Evolutionary conservation across 2,888 invertebrate genomes (phyloP), one percentile per base, ranked within the genome.

Genomic region (Apoda limacodes): DNA sequence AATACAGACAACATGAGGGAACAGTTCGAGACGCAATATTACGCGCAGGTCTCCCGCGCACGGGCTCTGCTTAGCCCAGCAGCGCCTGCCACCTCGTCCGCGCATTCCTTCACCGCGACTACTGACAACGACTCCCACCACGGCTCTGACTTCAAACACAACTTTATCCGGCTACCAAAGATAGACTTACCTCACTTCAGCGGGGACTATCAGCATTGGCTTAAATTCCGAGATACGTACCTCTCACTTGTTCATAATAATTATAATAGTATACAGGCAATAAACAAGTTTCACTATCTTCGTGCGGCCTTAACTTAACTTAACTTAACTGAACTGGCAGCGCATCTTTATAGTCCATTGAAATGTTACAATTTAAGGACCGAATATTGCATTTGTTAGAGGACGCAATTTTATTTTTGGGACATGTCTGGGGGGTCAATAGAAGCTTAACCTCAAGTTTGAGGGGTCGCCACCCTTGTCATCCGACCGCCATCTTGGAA

Each of bases 211-310:
- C 32, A 32, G 25, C 30, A 41, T 20, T 43, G 42, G 42, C 25
- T 45, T 3, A 41, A 42, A 14, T 42, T 32, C 11, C 17, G 32
- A 29, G 37, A 37, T 27, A 37, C 37, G n/a, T 40, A 27, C 25
- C 13, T 22, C 6, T 34, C 36, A 5, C 21, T 38, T 13, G 36
- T 41, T 9, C 38, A 41, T 11, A 30, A 38, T 14, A 36, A 28
- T 22, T n/a, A n/a, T n/a, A 9, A 22, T 3, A 22, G 22, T 7
- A 22, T 31, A 5, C 10, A 31, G 2, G 15, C 25, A 9, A 31
- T 31, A 5, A 31, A 26, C n/a, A 31, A 31, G 20, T 31, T 31
- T 25, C 31, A 31, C 5, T 31, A 31, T 6, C 22, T n/a, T n/a
- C n/a, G n/a, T n/a, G n/a, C n/a, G n/a, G n/a, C n/a, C n/a, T n/a